Conservation (phyloP, 1,140 invertebrate species). For the Gerris buenoi region DNA sequence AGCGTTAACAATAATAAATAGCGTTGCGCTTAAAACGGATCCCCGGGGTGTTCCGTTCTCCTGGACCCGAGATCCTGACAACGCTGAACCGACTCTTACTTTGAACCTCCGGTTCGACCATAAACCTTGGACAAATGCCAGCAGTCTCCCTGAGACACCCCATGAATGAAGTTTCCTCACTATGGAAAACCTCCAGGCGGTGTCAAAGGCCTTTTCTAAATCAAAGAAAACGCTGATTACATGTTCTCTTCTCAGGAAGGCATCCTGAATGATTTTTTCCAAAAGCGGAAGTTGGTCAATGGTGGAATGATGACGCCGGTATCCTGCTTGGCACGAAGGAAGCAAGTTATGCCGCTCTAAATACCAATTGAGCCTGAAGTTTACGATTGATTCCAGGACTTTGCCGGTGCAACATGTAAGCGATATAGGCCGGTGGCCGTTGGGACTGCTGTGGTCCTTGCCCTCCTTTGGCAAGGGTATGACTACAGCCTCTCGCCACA, state of each 20-base stretch:
- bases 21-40: no score
- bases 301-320: no score
- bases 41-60: background rate
- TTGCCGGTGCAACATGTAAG: background rate
- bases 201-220: no score
- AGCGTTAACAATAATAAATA: no score
- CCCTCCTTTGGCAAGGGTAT: background rate
- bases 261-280: constrained; percentile 1
- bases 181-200: no score
- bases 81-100: background rate
- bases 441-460: background rate
- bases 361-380: background rate
- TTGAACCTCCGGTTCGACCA: background rate
- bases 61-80: background rate
- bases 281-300: background rate
- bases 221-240: no score
- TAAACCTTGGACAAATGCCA: background rate
- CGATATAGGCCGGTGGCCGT: background rate
- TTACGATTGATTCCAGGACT: background rate
- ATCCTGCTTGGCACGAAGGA: background rate
- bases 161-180: background rate
- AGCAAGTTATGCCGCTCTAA: background rate
- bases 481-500: background rate
- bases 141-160: background rate
- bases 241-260: background rate